Conservation (phyloP, 2,113 vertebrate species). For the Odontophorus gujanensis region DNA sequence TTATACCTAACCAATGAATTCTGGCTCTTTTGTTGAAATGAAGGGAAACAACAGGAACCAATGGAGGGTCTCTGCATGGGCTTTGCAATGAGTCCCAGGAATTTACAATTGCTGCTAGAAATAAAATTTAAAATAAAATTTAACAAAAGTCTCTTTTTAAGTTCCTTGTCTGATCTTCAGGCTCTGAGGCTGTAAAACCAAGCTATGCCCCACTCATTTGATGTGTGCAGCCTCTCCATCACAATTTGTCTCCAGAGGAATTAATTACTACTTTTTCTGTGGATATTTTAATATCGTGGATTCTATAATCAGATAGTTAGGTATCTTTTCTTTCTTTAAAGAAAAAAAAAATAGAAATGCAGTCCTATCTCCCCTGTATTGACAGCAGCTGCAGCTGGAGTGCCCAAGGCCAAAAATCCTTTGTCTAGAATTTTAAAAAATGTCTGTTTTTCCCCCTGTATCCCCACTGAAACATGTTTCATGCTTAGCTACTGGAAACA, state of each 20-base stretch:
- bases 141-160: background rate
- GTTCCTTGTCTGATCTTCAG: background rate
- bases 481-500: slow-evolving; percentile 60
- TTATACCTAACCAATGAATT: background rate
- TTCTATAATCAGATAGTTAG: background rate
- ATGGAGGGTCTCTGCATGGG: background rate
- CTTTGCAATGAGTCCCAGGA: background rate
- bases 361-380: background rate
- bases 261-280: background rate
- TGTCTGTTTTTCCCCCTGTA: background rate
- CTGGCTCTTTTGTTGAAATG: background rate
- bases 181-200: background rate
- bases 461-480: slow-evolving; percentile 30
- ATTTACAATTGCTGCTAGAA: background rate
- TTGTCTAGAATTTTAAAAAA: slow-evolving; percentile 57
- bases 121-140: background rate
- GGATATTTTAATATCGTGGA: background rate
- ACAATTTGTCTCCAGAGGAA: slow-evolving; percentile 7
- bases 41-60: background rate
- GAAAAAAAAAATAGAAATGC: background rate
- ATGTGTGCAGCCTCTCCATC: background rate
- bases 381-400: slow-evolving; percentile 60
- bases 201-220: background rate
- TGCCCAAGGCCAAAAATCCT: slow-evolving; percentile 66
- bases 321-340: background rate